phyloP scores from a whole-genome alignment of 2,888 invertebrate species.

The Gortyna flavago region DNA sequence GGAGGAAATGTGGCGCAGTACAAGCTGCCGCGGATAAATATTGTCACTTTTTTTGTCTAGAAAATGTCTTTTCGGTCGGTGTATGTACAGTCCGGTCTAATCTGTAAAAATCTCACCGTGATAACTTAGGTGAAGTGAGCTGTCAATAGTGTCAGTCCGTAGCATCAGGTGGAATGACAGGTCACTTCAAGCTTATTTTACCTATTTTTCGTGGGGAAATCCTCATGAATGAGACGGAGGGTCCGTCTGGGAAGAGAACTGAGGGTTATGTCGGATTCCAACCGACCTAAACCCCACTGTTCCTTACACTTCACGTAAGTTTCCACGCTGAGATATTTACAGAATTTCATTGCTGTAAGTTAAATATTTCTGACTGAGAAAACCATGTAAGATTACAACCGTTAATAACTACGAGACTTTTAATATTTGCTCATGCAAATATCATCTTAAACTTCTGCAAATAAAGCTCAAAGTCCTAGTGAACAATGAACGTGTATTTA shows the following conservation, averaged over 20 bases:
- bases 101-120: background rate
- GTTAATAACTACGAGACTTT: background rate
- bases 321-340: background rate
- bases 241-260: background rate
- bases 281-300: background rate
- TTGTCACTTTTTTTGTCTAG: slow-evolving; percentile 6
- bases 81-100: background rate
- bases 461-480: slow-evolving; percentile 34
- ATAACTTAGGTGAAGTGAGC: background rate
- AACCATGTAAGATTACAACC: background rate
- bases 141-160: background rate
- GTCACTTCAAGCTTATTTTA: too few species aligned
- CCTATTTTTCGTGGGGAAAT: too few species aligned
- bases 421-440: slow-evolving; percentile 15
- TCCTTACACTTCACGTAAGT: background rate
- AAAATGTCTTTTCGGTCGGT: background rate
- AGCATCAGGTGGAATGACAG: too few species aligned
- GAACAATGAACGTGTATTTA: slow-evolving; percentile 26
- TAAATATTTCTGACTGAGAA: background rate
- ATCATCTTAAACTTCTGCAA: background rate
- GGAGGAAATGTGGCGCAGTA: slow-evolving; percentile 27
- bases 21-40: slow-evolving; percentile 24
- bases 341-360: background rate
- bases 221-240: background rate
- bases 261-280: background rate